These are phyloP conservation scores for Sarcophaga carnaria DNA, from an alignment of 2,888 invertebrate species.

Conservation along the genomic window DNA sequence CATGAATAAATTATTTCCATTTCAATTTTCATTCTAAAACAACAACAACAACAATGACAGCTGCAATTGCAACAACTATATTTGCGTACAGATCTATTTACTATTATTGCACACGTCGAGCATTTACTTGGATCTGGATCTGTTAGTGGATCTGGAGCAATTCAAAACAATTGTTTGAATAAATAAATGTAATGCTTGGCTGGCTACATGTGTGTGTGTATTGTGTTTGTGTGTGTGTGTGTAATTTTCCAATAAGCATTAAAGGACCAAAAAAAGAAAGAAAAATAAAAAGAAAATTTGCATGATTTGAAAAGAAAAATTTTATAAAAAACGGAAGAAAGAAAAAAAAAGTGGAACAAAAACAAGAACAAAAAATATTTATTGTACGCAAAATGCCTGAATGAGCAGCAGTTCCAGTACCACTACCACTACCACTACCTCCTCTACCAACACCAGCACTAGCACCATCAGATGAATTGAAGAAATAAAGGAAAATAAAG, in stretches of 20 bases:
- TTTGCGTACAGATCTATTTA: neutral
- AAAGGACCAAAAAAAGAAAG: conserved; percentile 19
- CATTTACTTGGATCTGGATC: conserved; percentile 23
- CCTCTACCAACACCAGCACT: too few species aligned
- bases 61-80: neutral
- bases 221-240: neutral
- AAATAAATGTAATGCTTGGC: neutral
- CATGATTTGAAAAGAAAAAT: conserved; percentile 40
- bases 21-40: conserved; percentile 22
- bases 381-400: conserved; percentile 62
- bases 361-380: conserved; percentile 33
- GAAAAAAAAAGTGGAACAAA: neutral
- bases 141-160: conserved; percentile 21
- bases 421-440: too few species aligned
- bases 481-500: neutral
- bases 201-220: too few species aligned
- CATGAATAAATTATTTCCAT: conserved; percentile 64
- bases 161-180: conserved; percentile 38
- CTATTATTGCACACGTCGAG: conserved; percentile 19
- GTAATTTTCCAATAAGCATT: neutral
- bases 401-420: conserved; percentile 27
- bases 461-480: neutral
- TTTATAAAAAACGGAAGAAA: conserved; percentile 13
- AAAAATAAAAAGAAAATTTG: conserved; percentile 45
- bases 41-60: conserved; percentile 14